Evolutionary conservation across 2,113 vertebrate genomes (phyloP).

Genomic region (Neomonachus schauinslandi): DNA sequence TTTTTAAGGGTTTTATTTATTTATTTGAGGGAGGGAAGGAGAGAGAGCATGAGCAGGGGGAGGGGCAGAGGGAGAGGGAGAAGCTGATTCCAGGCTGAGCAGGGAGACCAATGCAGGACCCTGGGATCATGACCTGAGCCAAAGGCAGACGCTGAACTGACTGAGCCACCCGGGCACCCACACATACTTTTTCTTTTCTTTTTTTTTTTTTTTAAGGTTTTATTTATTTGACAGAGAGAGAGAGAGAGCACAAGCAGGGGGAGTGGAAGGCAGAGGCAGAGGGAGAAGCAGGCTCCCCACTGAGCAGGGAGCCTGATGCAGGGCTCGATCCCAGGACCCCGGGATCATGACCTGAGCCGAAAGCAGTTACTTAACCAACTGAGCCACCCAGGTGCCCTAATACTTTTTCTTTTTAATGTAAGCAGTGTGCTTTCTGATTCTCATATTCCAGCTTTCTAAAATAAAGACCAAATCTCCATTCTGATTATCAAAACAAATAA

Average conservation of each 20-base stretch:
- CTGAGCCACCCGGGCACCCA: neutral
- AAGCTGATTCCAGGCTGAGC: neutral
- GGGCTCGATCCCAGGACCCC: too few relatives aligned
- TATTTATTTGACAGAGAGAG: neutral
- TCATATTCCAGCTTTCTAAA: neutral
- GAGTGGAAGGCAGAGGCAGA: too few relatives aligned
- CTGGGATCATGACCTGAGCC: neutral
- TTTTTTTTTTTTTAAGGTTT: too few relatives aligned
- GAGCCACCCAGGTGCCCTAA: neutral
- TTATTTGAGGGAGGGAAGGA: neutral
- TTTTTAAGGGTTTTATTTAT: neutral
- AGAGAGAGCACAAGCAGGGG: too few relatives aligned
- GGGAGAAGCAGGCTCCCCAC: neutral
- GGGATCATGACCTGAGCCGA: neutral
- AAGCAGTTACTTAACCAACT: neutral
- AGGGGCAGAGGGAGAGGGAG: neutral
- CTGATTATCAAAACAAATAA: slow-evolving; percentile 12
- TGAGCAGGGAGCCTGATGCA: neutral
- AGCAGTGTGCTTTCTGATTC: neutral
- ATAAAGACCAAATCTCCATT: neutral
- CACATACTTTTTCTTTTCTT: neutral
- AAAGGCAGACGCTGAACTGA: neutral
- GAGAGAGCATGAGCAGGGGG: too few relatives aligned
- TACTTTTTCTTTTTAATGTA: neutral
- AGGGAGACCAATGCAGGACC: neutral